Conservation (phyloP, 1,140 invertebrate species). For the Eueides isabella region DNA sequence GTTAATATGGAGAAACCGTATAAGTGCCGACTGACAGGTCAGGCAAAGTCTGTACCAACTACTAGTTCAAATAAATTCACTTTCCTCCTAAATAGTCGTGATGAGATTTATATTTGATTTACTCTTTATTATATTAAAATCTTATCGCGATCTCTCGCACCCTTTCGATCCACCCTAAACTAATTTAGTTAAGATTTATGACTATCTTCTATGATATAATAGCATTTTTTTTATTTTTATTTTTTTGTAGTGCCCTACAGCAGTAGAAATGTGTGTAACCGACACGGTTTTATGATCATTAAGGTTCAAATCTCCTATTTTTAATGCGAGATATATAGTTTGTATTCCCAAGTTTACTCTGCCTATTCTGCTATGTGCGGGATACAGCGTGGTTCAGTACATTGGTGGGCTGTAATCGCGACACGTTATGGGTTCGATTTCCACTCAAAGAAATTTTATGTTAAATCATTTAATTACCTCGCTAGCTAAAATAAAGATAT, state of each 20-base stretch:
- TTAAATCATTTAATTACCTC: too few relatives aligned
- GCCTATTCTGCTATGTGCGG: too few relatives aligned
- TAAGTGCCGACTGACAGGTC: too few relatives aligned
- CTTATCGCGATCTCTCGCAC: slow-evolving; percentile 6
- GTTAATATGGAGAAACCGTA: too few relatives aligned
- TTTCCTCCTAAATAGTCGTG: slow-evolving; percentile 5
- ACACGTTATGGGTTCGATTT: too few relatives aligned
- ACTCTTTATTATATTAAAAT: slow-evolving; percentile 11
- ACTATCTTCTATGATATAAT: background rate
- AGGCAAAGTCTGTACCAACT: background rate
- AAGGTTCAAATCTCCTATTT: background rate
- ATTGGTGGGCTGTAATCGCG: too few relatives aligned
- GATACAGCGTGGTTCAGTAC: too few relatives aligned
- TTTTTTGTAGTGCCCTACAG: background rate
- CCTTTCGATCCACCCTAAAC: slow-evolving; percentile 11
- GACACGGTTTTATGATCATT: background rate
- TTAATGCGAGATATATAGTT: background rate
- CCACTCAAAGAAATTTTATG: too few relatives aligned
- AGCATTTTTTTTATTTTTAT: background rate
- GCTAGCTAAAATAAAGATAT: too few relatives aligned
- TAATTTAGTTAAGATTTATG: slow-evolving; percentile 12
- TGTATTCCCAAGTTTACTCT: too few relatives aligned
- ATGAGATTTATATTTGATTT: slow-evolving; percentile 12
- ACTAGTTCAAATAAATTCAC: background rate
- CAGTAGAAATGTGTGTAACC: background rate